A percentile compares a stretch with the other conserved stretches of the same genome.
Evolutionary conservation across 2,113 vertebrate species (phyloP).

Genomic region (Camelus dromedarius): DNA sequence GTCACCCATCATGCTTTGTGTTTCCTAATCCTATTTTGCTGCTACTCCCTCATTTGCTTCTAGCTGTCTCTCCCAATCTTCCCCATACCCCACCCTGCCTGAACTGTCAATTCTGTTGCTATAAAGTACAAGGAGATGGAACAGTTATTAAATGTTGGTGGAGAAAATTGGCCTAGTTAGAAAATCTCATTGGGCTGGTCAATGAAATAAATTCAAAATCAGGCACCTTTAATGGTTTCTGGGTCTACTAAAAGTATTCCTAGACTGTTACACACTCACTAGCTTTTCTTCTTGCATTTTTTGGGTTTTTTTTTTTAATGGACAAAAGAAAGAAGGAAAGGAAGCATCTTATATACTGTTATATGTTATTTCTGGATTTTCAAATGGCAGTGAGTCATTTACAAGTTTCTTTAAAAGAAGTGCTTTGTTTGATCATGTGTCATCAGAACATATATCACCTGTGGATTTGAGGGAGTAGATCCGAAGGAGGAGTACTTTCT

Average conservation of each 20-base stretch:
- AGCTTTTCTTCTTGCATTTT: not conserved
- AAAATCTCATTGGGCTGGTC: slow-evolving; percentile 2
- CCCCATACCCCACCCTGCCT: not conserved
- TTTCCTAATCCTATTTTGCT: not conserved
- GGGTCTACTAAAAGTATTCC: not conserved
- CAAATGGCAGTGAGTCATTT: slow-evolving; percentile 31
- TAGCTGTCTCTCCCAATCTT: not conserved
- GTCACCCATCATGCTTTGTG: not conserved
- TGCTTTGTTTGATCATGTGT: slow-evolving; percentile 35
- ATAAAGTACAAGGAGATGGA: not conserved
- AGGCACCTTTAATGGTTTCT: slow-evolving; percentile 2
- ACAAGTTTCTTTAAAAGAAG: slow-evolving; percentile 47
- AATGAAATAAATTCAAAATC: slow-evolving; percentile 35
- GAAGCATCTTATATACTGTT: not conserved
- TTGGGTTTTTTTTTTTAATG: not conserved
- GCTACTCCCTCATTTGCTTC: not conserved
- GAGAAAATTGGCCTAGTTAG: slow-evolving; percentile 26
- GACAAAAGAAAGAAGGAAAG: slow-evolving; percentile 33
- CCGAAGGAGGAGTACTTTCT: not conserved
- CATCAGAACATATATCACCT: slow-evolving; percentile 7
- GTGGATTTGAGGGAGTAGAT: slow-evolving; percentile 10
- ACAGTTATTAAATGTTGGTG: not conserved
- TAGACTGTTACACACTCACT: not conserved
- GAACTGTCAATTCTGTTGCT: not conserved
- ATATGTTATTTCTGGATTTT: slow-evolving; percentile 36